Percentiles rank a stretch among this genome's conserved stretches.
phyloP scores from a whole-genome alignment of 2,797 vertebrate species.

The Poeciliopsis paucimaculata region DNA sequence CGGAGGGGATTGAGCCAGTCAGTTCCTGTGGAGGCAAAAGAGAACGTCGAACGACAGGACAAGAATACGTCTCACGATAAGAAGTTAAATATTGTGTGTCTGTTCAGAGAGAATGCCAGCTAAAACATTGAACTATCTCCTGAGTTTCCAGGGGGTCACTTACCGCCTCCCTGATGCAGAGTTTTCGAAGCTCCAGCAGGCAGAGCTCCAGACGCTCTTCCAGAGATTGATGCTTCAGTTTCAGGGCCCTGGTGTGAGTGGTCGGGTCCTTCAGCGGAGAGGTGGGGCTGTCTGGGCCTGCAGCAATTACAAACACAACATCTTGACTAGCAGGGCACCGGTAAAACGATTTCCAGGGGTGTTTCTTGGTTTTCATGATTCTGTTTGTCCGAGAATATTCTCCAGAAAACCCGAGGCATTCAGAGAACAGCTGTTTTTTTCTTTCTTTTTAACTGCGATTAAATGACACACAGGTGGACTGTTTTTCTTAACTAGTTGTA shows the following conservation, averaged over 20 bases:
- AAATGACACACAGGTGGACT: not conserved
- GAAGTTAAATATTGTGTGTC: not conserved
- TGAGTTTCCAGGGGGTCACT: constrained; percentile 55
- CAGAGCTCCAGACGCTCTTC: constrained; percentile 88
- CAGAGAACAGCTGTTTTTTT: not conserved
- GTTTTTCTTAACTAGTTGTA: not conserved
- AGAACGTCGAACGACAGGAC: not conserved
- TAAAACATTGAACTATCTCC: not conserved
- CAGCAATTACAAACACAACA: constrained; percentile 26
- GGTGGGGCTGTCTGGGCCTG: constrained; percentile 88
- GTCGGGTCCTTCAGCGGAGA: constrained; percentile 84
- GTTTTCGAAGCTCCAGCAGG: constrained; percentile 87
- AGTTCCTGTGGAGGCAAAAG: constrained; percentile 84
- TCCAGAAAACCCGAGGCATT: not conserved
- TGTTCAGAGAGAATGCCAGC: not conserved
- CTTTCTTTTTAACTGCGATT: not conserved
- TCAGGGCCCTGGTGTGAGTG: constrained; percentile 82
- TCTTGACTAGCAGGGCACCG: too few relatives aligned
- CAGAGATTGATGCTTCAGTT: constrained; percentile 87
- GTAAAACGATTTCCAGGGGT: too few relatives aligned
- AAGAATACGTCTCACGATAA: not conserved
- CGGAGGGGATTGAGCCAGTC: constrained; percentile 86
- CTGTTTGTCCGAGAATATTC: not conserved
- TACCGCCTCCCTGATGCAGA: constrained; percentile 93
- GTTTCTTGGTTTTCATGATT: not conserved